Conservation (phyloP, 2,797 vertebrate species). For the Macropus fuliginosus region DNA sequence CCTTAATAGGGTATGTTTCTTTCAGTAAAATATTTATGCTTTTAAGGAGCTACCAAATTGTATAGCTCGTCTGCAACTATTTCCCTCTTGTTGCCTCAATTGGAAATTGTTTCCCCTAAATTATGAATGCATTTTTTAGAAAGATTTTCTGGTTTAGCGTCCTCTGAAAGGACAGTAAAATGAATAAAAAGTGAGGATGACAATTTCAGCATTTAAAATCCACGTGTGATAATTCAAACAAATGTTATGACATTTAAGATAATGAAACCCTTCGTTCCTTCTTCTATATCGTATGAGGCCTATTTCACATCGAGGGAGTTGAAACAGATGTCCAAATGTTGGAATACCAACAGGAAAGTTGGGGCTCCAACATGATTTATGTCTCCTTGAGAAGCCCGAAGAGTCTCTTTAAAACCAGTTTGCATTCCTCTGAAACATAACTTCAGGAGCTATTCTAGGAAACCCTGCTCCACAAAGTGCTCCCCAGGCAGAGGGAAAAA, state of each 20-base stretch:
- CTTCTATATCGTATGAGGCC: conserved; percentile 83
- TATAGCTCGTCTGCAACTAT: conserved; percentile 74
- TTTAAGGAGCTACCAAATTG: conserved; percentile 79
- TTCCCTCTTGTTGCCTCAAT: conserved; percentile 81
- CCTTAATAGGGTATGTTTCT: conserved; percentile 80
- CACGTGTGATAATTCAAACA: conserved; percentile 87
- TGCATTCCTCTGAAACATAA: conserved; percentile 83
- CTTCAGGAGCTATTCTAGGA: conserved; percentile 85
- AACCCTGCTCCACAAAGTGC: conserved; percentile 84
- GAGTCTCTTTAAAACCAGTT: conserved; percentile 85
- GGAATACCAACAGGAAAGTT: conserved; percentile 87
- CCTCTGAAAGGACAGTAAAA: conserved; percentile 85
- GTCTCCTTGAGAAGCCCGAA: conserved; percentile 79
- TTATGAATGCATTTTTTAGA: conserved; percentile 81
- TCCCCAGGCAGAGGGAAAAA: conserved; percentile 84
- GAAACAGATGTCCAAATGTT: conserved; percentile 89
- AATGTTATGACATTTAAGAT: conserved; percentile 91
- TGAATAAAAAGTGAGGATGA: conserved; percentile 83
- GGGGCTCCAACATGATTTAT: conserved; percentile 86
- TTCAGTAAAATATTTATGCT: conserved; percentile 81
- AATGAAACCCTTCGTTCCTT: conserved; percentile 87
- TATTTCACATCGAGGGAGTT: conserved; percentile 86
- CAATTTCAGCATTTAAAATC: conserved; percentile 87
- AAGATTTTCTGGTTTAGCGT: conserved; percentile 75
- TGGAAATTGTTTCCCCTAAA: conserved; percentile 83